Evolutionary conservation across 1,140 invertebrate genomes (phyloP).

Genomic region (Drosophila kurseongensis): DNA sequence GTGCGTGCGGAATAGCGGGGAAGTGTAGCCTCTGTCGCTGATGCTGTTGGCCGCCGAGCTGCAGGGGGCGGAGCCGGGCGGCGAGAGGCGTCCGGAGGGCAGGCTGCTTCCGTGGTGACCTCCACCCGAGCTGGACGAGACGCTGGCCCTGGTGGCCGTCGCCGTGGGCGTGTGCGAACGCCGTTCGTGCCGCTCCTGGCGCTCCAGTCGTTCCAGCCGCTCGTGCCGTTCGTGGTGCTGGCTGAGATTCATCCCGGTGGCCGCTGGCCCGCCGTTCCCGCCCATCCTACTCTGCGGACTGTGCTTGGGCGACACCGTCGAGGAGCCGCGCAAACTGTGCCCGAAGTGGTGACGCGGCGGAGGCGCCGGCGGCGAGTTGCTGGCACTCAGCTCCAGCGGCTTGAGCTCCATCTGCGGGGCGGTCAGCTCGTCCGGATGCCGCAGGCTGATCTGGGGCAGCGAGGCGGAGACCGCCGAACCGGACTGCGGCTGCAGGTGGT

Average conservation of each 20-base stretch:
- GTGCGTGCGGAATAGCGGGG: slow-evolving; percentile 77
- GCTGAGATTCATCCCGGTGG: slow-evolving; percentile 55
- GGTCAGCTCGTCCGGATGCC: slow-evolving; percentile 75
- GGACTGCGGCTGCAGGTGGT: slow-evolving; percentile 51
- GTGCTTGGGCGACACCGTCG: slow-evolving; percentile 63
- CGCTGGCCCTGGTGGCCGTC: slow-evolving; percentile 55
- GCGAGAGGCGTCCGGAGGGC: slow-evolving; percentile 49
- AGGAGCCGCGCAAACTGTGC: slow-evolving; percentile 50
- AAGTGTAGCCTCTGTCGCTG: slow-evolving; percentile 82
- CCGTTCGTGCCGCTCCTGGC: slow-evolving; percentile 60
- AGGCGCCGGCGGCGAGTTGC: slow-evolving; percentile 60
- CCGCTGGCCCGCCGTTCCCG: background rate
- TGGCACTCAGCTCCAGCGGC: slow-evolving; percentile 60
- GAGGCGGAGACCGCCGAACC: slow-evolving; percentile 14
- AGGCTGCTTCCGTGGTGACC: slow-evolving; percentile 27
- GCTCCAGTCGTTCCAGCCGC: slow-evolving; percentile 50
- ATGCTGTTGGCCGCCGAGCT: slow-evolving; percentile 42
- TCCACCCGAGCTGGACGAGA: slow-evolving; percentile 29
- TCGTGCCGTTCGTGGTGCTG: slow-evolving; percentile 48
- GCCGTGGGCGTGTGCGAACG: slow-evolving; percentile 69
- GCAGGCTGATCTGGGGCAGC: slow-evolving; percentile 69
- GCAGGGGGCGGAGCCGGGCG: slow-evolving; percentile 33
- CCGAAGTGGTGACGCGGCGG: slow-evolving; percentile 67
- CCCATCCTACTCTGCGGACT: slow-evolving; percentile 60
- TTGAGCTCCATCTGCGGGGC: slow-evolving; percentile 74